A percentile compares a stretch with the other conserved stretches of the same genome.
Evolutionary conservation across 1,140 invertebrate species (phyloP).

Genomic region (Archivesica marissinica): DNA sequence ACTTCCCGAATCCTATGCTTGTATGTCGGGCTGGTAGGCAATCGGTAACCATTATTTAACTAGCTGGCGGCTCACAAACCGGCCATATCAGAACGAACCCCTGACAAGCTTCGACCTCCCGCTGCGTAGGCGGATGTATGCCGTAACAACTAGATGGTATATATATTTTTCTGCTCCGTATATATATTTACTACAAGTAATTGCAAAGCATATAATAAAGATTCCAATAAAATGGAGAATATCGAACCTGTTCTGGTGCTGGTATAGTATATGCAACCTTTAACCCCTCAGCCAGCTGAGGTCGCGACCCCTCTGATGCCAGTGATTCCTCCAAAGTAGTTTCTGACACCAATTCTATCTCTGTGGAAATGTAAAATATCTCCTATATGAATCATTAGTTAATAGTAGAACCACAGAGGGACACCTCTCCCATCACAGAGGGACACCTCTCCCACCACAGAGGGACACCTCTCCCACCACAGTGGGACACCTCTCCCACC

Average conservation of each 20-base stretch:
- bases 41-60: too few relatives aligned
- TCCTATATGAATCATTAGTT: too few relatives aligned
- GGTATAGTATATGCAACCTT: slow-evolving; percentile 88
- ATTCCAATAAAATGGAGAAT: neutral
- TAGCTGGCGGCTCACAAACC: neutral
- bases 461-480: too few relatives aligned
- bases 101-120: neutral
- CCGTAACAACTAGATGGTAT: neutral
- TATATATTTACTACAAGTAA: neutral
- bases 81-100: neutral
- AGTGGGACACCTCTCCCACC: too few relatives aligned
- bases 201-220: neutral
- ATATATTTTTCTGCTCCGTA: neutral
- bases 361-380: slow-evolving; percentile 61
- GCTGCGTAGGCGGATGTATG: neutral
- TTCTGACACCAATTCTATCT: slow-evolving; percentile 78
- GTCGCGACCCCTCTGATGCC: slow-evolving; percentile 70
- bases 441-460: too few relatives aligned
- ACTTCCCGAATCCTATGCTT: too few relatives aligned
- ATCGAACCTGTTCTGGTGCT: slow-evolving; percentile 65
- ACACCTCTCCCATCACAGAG: too few relatives aligned
- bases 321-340: slow-evolving; percentile 73
- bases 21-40: too few relatives aligned
- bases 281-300: slow-evolving; percentile 87
- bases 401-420: too few relatives aligned